Base-by-base conservation (phyloP, 2,113 vertebrate species). In the Chionodraco myersi region DNA sequence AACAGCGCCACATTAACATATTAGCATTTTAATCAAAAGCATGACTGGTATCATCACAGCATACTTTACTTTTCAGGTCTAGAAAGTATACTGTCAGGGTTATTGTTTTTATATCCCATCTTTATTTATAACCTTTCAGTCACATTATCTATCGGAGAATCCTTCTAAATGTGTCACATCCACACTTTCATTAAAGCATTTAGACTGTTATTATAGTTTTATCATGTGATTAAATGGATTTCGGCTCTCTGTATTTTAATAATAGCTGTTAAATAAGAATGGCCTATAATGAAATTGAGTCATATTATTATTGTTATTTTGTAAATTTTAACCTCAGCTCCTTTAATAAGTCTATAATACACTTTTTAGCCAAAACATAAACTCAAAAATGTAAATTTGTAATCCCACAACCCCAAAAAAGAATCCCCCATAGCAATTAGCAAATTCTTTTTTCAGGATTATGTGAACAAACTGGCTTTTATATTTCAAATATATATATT, bases 1-100 rank as follows among this genome's bases (percentile, higher is more conserved):
- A 95, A 95, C 91, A n/a, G 89, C 5, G 16, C 34, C 10, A 53
- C 72, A 89, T 95, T 94, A 95, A 85, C 92, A 84, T 89, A 86
- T 95, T 95, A 95, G 16, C 91, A 90, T 92, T 88, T 92, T 87
- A 76, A 90, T 90, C 80, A 86, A 78, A 89, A 91, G 64, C 77
- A 82, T 48, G 54, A 79, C 81, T 53, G 83, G 66, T 79, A 66
- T 73, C 52, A 79, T 74, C 54, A 11, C 62, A 41, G 49, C 57
- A 41, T 58, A 68, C 82, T 93, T 90, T 91, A 75, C 87, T 80
- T 85, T 79, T 76, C n/a, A 59, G 56, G 54, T 52, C 14, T 66
- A 62, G 12, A 58, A 61, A 10, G 82, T 75, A 16, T 23, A 12
- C 30, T 23, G 1, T 51, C 23, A 14, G 13, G 63, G 72, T 75